Evolutionary conservation across 2,888 invertebrate species (phyloP), one percentile per base, ranked within the genome.

Genomic region (Lasioglossum lativentre): DNA sequence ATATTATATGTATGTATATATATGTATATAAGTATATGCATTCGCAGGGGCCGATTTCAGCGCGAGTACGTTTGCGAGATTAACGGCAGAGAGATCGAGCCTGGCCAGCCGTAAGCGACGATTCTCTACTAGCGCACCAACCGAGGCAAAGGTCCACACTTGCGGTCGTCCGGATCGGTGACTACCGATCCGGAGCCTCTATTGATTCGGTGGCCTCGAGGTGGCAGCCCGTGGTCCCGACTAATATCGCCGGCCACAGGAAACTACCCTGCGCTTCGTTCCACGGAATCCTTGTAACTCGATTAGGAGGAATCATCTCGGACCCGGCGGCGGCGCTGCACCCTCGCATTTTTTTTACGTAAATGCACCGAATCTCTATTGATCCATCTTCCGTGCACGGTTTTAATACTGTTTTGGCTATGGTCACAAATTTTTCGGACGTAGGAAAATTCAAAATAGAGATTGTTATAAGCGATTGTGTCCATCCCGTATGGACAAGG

Each of bases 141-240:
- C 68, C 68, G 78, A 80, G 68, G 82, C 68, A 68, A 23, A 79
- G 83, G 84, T 86, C 80, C 86, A 84, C 83, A 86, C 82, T 87
- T 85, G 90, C 79, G 87, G 89, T 86, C 59, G 42, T 83, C 76
- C 84, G 83, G 88, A 91, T 90, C 86, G 90, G 88, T 90, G 80
- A 80, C 79, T 73, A 85, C 76, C 82, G 70, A 79, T 80, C 75
- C 70, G 76, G 78, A 52, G 76, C 71, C 40, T 71, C 78, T 86
- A 90, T 90, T 90, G 91, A 91, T 91, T 86, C 75, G 74, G 70
- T 71, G 86, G 82, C 71, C 70, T 70, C 78, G 80, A 82, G 83
- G 83, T 85, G 91, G 80, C 88, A 83, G 86, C 74, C 81, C 74
- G 86, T 45, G 84, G 78, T 86, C 80, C 19, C 47, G 5, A 45